phyloP scores from a whole-genome alignment of 1,140 invertebrate genomes.

The Neelides sp. region DNA sequence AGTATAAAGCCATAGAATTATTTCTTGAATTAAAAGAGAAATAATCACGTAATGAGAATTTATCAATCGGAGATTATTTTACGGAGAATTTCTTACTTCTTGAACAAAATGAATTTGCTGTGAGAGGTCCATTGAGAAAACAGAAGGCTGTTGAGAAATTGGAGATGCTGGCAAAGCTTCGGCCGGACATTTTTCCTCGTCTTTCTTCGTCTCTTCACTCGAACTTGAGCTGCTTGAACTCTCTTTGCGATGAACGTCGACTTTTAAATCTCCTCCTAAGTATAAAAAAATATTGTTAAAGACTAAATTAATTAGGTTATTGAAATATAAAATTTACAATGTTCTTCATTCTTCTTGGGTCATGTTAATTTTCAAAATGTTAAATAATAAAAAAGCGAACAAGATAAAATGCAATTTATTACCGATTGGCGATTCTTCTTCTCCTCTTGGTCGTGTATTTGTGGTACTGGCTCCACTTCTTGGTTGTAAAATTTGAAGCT shows the following conservation, averaged over 20 bases:
- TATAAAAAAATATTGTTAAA: not conserved
- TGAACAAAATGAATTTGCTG: too few relatives aligned
- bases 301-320: not conserved
- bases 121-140: constrained; percentile 23
- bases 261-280: constrained; percentile 60
- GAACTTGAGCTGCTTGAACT: constrained; percentile 44
- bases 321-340: too few relatives aligned
- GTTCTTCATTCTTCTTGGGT: too few relatives aligned
- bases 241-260: constrained; percentile 80
- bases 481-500: constrained; percentile 22
- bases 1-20: too few relatives aligned
- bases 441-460: not conserved
- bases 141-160: constrained; percentile 25
- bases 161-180: constrained; percentile 25
- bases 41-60: too few relatives aligned
- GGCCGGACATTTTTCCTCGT: too few relatives aligned
- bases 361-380: too few relatives aligned
- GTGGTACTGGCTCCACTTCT: not conserved
- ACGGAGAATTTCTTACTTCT: too few relatives aligned
- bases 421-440: constrained; percentile 8
- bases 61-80: too few relatives aligned
- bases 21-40: too few relatives aligned
- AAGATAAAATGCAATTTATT: not conserved
- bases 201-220: constrained; percentile 6
- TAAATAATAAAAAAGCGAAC: not conserved